These are phyloP conservation scores for Hypsibius dujardini DNA, from an alignment of 1,140 invertebrate genomes.

Conservation along the genomic window DNA sequence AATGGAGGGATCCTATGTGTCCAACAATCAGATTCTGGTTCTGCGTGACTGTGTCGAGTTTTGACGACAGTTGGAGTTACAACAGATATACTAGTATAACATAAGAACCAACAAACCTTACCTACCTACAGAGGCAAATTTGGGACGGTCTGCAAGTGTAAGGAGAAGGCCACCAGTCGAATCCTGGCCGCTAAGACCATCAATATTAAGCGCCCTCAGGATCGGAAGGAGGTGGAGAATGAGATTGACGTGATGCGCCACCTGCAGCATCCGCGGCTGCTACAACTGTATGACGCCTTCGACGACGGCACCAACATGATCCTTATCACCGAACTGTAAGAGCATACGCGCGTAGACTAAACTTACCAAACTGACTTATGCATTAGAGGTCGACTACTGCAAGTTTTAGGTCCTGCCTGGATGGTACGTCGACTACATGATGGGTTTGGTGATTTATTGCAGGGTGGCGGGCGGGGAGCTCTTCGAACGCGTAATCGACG, in stretches of 20 bases:
- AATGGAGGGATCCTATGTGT: no score
- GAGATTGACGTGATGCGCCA: conserved; percentile 89
- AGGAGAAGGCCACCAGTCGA: conserved; percentile 57
- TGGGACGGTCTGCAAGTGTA: conserved; percentile 80
- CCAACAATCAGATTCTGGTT: no score
- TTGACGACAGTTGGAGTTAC: no score
- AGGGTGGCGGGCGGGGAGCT: conserved; percentile 92
- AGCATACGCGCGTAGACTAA: no score
- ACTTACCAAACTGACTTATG: conserved; percentile 33
- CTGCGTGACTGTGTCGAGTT: no score
- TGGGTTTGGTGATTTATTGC: conserved; percentile 21
- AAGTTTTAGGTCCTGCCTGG: not conserved
- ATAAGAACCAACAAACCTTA: no score
- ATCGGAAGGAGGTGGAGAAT: conserved; percentile 69
- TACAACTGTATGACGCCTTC: conserved; percentile 88
- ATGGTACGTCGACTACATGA: conserved; percentile 9
- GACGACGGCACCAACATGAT: conserved; percentile 73
- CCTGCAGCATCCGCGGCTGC: conserved; percentile 73
- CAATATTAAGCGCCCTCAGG: conserved; percentile 58
- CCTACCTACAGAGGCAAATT: conserved; percentile 93
- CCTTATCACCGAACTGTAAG: conserved; percentile 87
- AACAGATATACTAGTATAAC: no score
- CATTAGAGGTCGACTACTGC: conserved; percentile 7
- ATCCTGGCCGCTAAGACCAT: conserved; percentile 83
- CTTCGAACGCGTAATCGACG: conserved; percentile 91